Percentiles rank a stretch among this genome's conserved stretches.
phyloP scores from a whole-genome alignment of 2,888 invertebrate genomes.

The Watsonalla binaria region DNA sequence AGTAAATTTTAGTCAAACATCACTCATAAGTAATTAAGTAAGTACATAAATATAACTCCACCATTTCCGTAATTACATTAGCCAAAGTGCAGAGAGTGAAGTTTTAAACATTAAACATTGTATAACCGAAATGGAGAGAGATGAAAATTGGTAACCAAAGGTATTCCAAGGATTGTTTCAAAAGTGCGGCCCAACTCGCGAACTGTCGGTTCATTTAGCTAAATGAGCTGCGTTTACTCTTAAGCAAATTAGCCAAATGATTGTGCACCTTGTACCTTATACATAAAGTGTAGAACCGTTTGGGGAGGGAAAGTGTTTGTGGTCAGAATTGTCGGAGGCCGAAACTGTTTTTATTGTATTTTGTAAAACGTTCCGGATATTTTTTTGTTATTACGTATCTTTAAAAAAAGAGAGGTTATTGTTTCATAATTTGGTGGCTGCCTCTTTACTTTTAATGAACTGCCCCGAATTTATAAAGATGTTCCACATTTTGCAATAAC shows the following conservation, averaged over 20 bases:
- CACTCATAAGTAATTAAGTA: background rate
- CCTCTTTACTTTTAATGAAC: no score
- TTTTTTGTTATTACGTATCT: background rate
- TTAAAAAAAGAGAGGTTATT: background rate
- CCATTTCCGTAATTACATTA: background rate
- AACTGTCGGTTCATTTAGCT: conserved; percentile 35
- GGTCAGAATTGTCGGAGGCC: background rate
- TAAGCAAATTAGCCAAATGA: conserved; percentile 1
- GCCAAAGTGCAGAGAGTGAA: background rate
- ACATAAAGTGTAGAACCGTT: background rate
- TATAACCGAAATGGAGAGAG: conserved; percentile 17
- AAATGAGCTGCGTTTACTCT: conserved; percentile 32
- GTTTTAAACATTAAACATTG: conserved; percentile 7
- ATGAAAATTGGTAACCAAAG: conserved; percentile 25
- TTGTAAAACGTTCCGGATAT: background rate
- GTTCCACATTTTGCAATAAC: background rate
- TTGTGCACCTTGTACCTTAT: background rate
- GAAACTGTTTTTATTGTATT: background rate
- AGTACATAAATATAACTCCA: background rate
- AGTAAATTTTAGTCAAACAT: no score
- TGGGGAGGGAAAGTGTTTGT: background rate
- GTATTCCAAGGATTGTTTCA: conserved; percentile 24
- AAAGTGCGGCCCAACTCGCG: conserved; percentile 22
- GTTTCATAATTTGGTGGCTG: no score
- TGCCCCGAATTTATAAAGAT: background rate